Evolutionary conservation across 2,797 vertebrate species (phyloP).

Genomic region (Characodon lateralis): DNA sequence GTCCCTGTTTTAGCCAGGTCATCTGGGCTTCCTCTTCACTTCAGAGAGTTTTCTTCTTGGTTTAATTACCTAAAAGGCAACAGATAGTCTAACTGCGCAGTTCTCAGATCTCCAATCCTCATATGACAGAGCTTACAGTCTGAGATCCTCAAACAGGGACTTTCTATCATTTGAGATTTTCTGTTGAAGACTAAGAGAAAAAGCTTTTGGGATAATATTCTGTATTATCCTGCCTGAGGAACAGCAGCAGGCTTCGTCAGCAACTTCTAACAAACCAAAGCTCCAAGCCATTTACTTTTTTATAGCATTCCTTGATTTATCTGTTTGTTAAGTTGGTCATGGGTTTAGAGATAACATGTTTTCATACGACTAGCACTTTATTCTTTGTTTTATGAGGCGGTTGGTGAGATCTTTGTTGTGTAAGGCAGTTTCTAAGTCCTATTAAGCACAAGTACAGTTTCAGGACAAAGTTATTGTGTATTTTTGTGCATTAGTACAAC

Average conservation of each 20-base stretch:
- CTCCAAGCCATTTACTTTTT: not conserved
- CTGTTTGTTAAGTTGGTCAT: not conserved
- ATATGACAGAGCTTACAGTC: not conserved
- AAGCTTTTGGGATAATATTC: constrained; percentile 5
- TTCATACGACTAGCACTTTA: not conserved
- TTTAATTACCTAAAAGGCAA: not conserved
- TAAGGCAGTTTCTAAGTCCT: not conserved
- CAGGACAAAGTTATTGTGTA: not conserved
- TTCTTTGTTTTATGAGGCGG: not conserved
- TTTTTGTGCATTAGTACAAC: not conserved
- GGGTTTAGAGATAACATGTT: not conserved
- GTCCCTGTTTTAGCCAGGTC: not conserved
- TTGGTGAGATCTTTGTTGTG: not conserved
- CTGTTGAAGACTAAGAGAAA: not conserved
- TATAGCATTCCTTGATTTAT: not conserved
- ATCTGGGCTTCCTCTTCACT: not conserved
- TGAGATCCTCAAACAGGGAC: not conserved
- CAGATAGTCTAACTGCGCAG: not conserved
- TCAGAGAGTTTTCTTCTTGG: not conserved
- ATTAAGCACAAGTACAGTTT: not conserved
- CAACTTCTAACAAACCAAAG: not conserved
- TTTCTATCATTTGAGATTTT: constrained; percentile 6
- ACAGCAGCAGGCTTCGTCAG: not conserved
- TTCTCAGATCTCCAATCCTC: not conserved
- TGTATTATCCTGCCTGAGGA: not conserved